Evolutionary conservation across 2,888 invertebrate species (phyloP), one percentile per base, ranked within the genome.

Genomic region (Tachina fera): DNA sequence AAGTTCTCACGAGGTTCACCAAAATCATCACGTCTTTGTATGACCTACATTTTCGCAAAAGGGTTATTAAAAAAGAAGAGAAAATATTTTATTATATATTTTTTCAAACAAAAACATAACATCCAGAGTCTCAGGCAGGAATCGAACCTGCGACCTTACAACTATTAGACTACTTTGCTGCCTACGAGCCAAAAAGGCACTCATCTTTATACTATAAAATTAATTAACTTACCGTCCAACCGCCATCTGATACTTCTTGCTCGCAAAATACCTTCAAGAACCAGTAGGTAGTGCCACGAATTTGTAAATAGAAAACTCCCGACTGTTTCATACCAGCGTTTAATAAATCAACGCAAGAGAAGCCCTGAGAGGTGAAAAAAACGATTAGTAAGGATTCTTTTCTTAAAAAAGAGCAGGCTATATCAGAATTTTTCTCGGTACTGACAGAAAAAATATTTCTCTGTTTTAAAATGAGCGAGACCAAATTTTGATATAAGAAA

Each of bases 181-280:
- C 31, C 31, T 31, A 31, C 31, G 5, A 31, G 31, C 31, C 31
- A 31, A 31, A 31, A 31, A 6, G 31, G 0, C 31, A 6, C 31
- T 31, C 31, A 6, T 31, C 31, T 31, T 31, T 6, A 6, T 31
- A 8, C 8, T 16, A 14, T 22, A 41, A 67, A 16, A 16, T 14
- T 6, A 16, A 31, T 9, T 77, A 6, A 61, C 95, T 95, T 94
- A 98, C 98, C 93, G 97, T 98, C 98, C 98, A 98, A 77, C 98
- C 98, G 80, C 98, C 98, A 90, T 97, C 97, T 49, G 97, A 96
- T 14, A 96, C 94, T 91, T 96, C 96, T 92, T 98, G 97, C 90
- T 98, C 97, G 92, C 98, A 98, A 93, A 94, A 97, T 19, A 97
- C 97, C 92, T 97, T 97, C 87, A 97, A 94, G 94, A 97, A 98